phyloP scores from a whole-genome alignment of 2,113 vertebrate species.

The Vidua macroura region DNA sequence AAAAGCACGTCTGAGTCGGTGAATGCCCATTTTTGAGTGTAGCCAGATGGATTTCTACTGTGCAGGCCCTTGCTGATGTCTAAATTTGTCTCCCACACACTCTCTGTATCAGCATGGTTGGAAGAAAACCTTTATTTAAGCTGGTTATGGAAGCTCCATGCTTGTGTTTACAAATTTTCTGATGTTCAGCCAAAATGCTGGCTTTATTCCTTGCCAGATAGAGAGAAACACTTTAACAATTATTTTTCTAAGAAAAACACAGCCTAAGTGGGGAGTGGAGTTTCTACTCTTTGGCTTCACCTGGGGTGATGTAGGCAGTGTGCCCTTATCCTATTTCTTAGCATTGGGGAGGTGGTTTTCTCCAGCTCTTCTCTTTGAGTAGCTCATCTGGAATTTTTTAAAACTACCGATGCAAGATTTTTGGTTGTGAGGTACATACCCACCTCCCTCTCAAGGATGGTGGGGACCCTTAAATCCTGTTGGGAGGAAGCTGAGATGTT shows the following conservation, averaged over 20 bases:
- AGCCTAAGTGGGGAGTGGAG: not conserved
- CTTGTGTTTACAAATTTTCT: not conserved
- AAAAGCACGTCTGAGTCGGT: conserved; percentile 40
- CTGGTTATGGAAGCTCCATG: conserved; percentile 16
- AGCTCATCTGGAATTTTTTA: not conserved
- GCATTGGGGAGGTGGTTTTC: not conserved
- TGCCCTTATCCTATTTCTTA: not conserved
- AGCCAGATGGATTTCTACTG: conserved; percentile 64
- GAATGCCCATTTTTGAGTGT: conserved; percentile 56
- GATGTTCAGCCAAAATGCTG: not conserved
- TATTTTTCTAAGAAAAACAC: not conserved
- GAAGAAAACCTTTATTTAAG: conserved; percentile 50
- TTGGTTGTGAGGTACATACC: accelerated
- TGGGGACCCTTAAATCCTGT: not conserved
- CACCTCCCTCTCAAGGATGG: not conserved
- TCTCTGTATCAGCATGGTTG: conserved; percentile 13
- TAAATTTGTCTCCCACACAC: conserved; percentile 39
- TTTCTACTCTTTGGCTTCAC: not conserved
- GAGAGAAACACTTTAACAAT: not conserved
- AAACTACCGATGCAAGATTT: not conserved
- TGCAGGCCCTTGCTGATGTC: conserved; percentile 46
- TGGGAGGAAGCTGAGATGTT: not conserved
- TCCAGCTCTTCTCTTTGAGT: not conserved
- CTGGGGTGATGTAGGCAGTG: not conserved
- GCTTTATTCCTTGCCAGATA: not conserved